Evolutionary conservation across 2,797 vertebrate species (phyloP), one percentile per base, ranked within the genome.

Genomic region (Onychomys torridus): DNA sequence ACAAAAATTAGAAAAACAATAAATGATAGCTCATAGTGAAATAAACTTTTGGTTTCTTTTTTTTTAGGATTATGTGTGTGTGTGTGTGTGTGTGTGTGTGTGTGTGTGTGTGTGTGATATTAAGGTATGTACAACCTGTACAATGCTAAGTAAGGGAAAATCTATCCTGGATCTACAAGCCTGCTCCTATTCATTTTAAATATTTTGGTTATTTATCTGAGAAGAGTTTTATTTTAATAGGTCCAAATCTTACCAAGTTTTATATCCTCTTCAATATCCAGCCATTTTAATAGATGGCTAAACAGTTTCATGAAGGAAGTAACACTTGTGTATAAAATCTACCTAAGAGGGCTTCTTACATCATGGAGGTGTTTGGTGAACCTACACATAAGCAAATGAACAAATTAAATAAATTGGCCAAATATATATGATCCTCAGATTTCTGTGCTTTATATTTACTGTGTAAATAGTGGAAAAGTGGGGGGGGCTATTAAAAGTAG

Each of bases 331-430:
- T 94, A 29, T 73, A 10, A 76, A 69, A 73, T 81, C 93, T 84
- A 49, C 12, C 77, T 63, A 89, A 87, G 89, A 7, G 43, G 19
- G 6, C 2, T 65, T 85, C 25, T 59, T 83, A 61, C 65, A 25
- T 61, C 21, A 37, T 75, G 17, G 21, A 92, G 5, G 23, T 77
- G 43, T 89, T 89, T 93, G 76, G 61, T 67, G 17, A 77, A 71
- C 32, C n/a, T 40, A 57, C 40, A 13, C 27, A 2, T 82, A 90
- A 82, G 55, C 34, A 93, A 89, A 89, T 78, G 37, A 78, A 93
- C 89, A 25, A 90, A 94, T 75, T 83, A 97, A 95, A 46, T 75
- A 86, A 78, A 71, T 43, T n/a, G 89, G 73, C 71, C n/a, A 83
- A 93, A 14, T 3, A 73, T 65, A 0, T 73, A 3, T 61, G 43